A percentile compares a stretch with the other conserved stretches of the same genome.
phyloP scores from a whole-genome alignment of 2,797 vertebrate genomes.

The Macrochelys suwanniensis region DNA sequence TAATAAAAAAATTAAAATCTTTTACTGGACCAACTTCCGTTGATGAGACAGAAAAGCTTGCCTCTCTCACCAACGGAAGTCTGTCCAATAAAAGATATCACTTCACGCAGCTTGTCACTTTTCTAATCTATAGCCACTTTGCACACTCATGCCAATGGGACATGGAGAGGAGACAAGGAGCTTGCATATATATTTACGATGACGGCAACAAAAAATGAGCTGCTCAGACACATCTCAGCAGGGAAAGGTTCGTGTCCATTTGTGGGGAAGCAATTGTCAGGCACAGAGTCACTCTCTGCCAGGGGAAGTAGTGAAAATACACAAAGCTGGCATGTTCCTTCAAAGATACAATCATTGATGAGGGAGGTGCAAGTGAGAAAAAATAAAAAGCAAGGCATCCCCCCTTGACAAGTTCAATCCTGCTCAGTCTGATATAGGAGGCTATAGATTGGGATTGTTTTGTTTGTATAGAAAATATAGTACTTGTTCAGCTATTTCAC shows the following conservation, averaged over 20 bases:
- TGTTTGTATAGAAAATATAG: neutral
- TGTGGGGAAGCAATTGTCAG: neutral
- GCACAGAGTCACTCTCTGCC: neutral
- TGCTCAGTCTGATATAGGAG: no score
- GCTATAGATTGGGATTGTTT: no score
- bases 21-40: neutral
- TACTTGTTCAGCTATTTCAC: neutral
- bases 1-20: neutral
- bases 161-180: neutral
- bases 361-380: neutral
- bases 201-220: neutral
- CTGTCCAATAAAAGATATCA: neutral
- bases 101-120: neutral
- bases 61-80: neutral
- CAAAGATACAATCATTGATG: no score
- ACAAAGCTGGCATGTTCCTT: no score
- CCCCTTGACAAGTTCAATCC: neutral
- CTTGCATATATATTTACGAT: neutral
- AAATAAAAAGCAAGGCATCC: neutral
- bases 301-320: no score
- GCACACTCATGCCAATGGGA: neutral
- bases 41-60: neutral
- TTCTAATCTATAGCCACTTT: neutral
- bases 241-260: neutral
- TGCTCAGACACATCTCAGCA: neutral